A percentile compares a stretch with the other conserved stretches of the same genome.
These are phyloP conservation scores for Leucania comma DNA, from an alignment of 2,888 invertebrate species.

Conservation along the genomic window DNA sequence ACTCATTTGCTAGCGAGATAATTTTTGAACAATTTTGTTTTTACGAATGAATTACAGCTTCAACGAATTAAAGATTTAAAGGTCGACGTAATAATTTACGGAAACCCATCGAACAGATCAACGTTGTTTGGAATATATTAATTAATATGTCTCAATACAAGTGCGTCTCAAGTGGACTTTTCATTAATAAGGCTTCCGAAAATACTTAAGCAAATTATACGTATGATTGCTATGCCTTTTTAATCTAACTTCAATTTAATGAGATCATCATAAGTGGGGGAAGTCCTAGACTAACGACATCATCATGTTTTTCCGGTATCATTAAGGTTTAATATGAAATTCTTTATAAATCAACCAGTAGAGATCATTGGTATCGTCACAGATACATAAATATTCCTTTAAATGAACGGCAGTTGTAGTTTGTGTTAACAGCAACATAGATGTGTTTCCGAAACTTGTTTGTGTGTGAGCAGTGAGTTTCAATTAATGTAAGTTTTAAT, in stretches of 20 bases:
- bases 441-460: too few relatives aligned
- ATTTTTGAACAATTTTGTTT: too few relatives aligned
- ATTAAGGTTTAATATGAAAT: neutral
- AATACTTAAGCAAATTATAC: too few relatives aligned
- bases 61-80: too few relatives aligned
- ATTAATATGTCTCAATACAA: too few relatives aligned
- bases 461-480: too few relatives aligned
- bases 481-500: too few relatives aligned
- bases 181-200: too few relatives aligned
- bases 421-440: neutral
- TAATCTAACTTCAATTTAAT: too few relatives aligned
- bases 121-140: neutral
- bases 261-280: neutral
- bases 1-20: neutral
- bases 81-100: neutral
- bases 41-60: too few relatives aligned
- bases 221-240: neutral
- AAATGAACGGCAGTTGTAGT: neutral
- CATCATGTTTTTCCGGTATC: neutral
- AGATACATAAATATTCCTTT: neutral
- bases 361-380: too few relatives aligned
- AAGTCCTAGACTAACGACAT: neutral
- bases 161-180: too few relatives aligned
- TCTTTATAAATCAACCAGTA: neutral
- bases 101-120: neutral